Evolutionary conservation across 1,140 invertebrate genomes (phyloP).

Genomic region (Harlomillsia oculata): DNA sequence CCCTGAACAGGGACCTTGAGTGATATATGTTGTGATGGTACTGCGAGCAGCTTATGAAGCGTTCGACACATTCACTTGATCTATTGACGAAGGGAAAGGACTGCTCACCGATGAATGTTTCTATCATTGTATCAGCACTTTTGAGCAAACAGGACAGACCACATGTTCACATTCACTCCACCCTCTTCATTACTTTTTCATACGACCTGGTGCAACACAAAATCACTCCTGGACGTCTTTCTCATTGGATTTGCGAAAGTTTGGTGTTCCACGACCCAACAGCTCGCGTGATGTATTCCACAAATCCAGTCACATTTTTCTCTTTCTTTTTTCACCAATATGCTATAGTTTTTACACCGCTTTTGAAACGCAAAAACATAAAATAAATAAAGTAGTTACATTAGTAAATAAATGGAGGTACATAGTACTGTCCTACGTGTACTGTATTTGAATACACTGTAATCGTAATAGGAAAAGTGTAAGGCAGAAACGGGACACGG

Average conservation of each 20-base stretch:
- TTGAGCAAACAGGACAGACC: constrained; percentile 7
- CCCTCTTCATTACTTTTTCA: constrained; percentile 17
- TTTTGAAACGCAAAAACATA: too few relatives aligned
- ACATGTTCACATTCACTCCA: constrained; percentile 33
- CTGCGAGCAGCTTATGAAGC: constrained; percentile 32
- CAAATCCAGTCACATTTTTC: too few relatives aligned
- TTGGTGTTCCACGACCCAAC: constrained; percentile 18
- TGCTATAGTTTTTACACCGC: too few relatives aligned
- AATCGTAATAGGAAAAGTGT: too few relatives aligned
- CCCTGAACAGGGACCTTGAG: neutral
- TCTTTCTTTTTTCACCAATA: too few relatives aligned
- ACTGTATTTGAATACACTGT: too few relatives aligned
- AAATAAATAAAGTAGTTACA: too few relatives aligned
- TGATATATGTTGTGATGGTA: constrained; percentile 11
- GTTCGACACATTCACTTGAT: constrained; percentile 19
- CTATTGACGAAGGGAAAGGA: constrained; percentile 11
- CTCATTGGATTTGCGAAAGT: neutral
- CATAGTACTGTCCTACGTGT: too few relatives aligned
- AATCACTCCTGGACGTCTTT: neutral
- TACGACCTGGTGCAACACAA: constrained; percentile 11
- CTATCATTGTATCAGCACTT: neutral
- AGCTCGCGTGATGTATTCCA: too few relatives aligned
- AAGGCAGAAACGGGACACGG: too few relatives aligned
- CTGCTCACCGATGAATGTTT: neutral
- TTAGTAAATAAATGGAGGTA: too few relatives aligned